Percentiles rank a stretch among this genome's conserved stretches.
Conservation (phyloP, 2,113 vertebrate species). For the Oxyruncus cristatus region DNA sequence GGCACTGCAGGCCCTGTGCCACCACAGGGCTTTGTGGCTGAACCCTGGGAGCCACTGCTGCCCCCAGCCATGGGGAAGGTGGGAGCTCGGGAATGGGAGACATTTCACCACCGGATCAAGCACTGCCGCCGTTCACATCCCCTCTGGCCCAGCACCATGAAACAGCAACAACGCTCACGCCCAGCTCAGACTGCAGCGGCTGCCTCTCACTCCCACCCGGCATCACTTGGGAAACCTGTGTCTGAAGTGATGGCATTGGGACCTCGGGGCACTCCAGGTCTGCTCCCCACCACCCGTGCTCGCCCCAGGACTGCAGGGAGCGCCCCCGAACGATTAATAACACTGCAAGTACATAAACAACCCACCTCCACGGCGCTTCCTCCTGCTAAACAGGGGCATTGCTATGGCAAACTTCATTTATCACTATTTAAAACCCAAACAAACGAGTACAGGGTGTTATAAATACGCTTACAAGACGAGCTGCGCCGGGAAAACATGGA, state of each 20-base stretch:
- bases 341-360: neutral
- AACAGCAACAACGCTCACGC: neutral
- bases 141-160: neutral
- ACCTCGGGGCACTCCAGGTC: fast-evolving
- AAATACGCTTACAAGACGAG: neutral
- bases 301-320: neutral
- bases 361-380: neutral
- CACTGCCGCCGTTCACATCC: neutral
- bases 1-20: neutral
- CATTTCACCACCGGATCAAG: neutral
- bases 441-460: neutral
- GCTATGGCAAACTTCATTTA: neutral
- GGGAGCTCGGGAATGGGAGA: neutral
- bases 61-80: fast-evolving
- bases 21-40: fast-evolving
- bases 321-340: fast-evolving
- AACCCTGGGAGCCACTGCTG: neutral
- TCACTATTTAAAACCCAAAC: constrained; percentile 46
- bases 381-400: neutral
- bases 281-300: neutral
- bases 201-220: neutral
- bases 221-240: neutral
- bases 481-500: neutral
- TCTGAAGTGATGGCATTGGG: fast-evolving
- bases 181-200: neutral